Evolutionary conservation across 2,888 invertebrate genomes (phyloP).

Genomic region (Xylota segnis): DNA sequence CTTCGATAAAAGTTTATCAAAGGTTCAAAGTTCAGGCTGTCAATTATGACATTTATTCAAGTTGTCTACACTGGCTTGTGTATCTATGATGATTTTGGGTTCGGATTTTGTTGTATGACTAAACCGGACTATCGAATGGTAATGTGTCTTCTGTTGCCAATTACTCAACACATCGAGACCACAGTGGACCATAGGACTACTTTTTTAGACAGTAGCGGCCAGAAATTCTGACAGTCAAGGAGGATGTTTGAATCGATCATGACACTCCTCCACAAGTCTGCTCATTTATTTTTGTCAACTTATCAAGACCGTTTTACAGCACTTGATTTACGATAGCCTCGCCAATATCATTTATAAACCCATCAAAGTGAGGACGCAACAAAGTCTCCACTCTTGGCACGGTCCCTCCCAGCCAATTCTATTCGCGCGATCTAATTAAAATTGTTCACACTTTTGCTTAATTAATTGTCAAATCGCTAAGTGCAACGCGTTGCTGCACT

Average conservation of each 20-base stretch:
- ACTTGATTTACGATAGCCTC: conserved; percentile 29
- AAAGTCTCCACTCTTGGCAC: conserved; percentile 45
- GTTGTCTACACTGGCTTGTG: too few species aligned
- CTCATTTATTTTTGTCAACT: neutral
- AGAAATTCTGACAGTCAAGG: too few species aligned
- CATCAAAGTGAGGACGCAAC: conserved; percentile 32
- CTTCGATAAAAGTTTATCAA: too few species aligned
- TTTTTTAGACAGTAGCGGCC: too few species aligned
- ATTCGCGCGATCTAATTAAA: conserved; percentile 81
- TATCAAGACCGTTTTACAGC: neutral
- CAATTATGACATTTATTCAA: too few species aligned
- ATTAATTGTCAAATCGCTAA: conserved; percentile 83
- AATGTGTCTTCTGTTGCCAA: too few species aligned
- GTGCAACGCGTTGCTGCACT: conserved; percentile 62
- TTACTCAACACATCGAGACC: too few species aligned
- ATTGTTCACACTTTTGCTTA: conserved; percentile 84
- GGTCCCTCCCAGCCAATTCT: conserved; percentile 31
- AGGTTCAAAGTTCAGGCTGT: too few species aligned
- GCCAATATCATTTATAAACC: conserved; percentile 43
- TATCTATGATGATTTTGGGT: too few species aligned
- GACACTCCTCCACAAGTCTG: neutral
- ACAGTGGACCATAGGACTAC: too few species aligned
- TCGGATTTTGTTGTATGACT: too few species aligned
- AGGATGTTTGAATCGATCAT: neutral
- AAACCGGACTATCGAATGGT: too few species aligned